These are phyloP conservation scores for Rhabdomys pumilio DNA, from an alignment of 2,797 vertebrate genomes.

Conservation along the genomic window DNA sequence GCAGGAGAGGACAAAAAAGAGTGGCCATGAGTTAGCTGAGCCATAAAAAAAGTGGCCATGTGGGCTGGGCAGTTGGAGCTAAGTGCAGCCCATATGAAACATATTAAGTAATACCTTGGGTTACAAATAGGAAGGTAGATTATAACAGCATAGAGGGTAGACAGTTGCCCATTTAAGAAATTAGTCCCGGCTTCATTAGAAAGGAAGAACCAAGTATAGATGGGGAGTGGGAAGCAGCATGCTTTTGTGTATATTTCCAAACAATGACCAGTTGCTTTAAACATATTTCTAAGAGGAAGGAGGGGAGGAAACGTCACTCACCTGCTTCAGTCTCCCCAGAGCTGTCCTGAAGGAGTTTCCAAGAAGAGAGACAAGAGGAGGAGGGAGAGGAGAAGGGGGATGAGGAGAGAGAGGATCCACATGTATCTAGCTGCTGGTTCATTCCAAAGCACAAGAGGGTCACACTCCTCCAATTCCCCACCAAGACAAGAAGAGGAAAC, in stretches of 20 bases:
- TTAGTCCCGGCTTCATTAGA: background rate
- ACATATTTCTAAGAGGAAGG: conserved; percentile 25
- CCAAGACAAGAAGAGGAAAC: background rate
- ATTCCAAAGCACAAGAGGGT: background rate
- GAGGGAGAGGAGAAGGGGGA: too few species aligned
- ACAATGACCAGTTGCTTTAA: background rate
- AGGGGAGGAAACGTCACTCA: background rate
- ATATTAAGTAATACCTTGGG: background rate
- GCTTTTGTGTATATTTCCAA: background rate
- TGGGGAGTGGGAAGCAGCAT: background rate
- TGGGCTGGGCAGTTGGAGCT: background rate
- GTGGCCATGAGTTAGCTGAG: background rate
- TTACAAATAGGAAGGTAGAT: background rate
- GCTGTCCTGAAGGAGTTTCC: background rate
- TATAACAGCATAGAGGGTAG: background rate
- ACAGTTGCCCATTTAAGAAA: background rate
- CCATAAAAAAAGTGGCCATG: background rate
- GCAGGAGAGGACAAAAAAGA: background rate
- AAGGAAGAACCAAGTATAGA: background rate
- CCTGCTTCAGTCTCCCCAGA: background rate
- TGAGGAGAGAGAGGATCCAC: background rate
- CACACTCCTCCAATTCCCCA: background rate
- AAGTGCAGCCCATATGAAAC: background rate
- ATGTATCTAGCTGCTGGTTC: background rate
- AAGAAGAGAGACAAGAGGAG: background rate